Percentiles rank a stretch among this genome's conserved stretches.
Conservation (phyloP, 2,113 vertebrate species). For the Numida meleagris region DNA sequence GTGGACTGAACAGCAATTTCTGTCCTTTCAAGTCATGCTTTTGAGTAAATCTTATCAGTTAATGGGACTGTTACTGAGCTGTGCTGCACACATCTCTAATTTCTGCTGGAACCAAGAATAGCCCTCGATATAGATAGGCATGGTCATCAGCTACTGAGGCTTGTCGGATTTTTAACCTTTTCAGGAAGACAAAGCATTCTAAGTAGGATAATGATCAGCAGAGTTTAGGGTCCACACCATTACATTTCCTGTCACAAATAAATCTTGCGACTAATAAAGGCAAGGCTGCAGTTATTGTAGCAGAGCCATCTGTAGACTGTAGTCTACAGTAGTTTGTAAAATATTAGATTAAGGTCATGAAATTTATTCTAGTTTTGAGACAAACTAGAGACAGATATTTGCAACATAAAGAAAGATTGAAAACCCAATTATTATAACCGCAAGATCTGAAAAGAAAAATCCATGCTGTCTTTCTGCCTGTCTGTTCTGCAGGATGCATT, state of each 20-base stretch:
- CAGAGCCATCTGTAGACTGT: conserved; percentile 53
- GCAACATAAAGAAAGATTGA: conserved; percentile 9
- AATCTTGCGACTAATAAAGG: conserved; percentile 17
- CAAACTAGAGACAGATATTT: conserved; percentile 54
- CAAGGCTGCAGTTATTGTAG: conserved; percentile 14
- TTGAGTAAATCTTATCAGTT: conserved; percentile 8
- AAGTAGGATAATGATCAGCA: conserved; percentile 13
- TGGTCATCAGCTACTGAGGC: background rate
- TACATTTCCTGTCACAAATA: conserved; percentile 23
- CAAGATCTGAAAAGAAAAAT: conserved; percentile 41
- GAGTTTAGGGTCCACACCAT: background rate
- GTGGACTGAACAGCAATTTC: background rate
- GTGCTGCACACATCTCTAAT: background rate
- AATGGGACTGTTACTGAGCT: conserved; percentile 1
- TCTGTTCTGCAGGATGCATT: background rate
- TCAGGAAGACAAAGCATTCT: conserved; percentile 27
- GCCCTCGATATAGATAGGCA: background rate
- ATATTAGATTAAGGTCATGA: conserved; percentile 54
- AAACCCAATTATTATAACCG: conserved; percentile 47
- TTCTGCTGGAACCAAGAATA: conserved; percentile 5
- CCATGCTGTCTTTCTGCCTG: conserved; percentile 12
- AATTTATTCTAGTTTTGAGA: conserved; percentile 43
- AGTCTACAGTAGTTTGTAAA: conserved; percentile 32
- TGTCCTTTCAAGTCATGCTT: conserved; percentile 7
- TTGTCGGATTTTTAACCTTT: conserved; percentile 45